phyloP scores from a whole-genome alignment of 2,888 invertebrate genomes.

The Phyto melanocephala region DNA sequence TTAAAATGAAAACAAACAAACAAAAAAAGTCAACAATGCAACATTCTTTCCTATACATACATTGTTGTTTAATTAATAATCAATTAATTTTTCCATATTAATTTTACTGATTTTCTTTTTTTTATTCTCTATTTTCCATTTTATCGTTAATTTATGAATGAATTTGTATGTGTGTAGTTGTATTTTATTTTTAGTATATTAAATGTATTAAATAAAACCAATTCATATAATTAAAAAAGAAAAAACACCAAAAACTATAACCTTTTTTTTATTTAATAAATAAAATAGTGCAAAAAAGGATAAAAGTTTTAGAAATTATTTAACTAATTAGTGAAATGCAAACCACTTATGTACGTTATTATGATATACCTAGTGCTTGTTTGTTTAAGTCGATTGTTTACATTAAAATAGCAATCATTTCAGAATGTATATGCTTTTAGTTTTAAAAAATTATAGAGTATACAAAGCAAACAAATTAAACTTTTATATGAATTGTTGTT shows the following conservation, averaged over 20 bases:
- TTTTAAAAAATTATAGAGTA: too few relatives aligned
- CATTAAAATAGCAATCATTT: too few relatives aligned
- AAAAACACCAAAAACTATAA: slow-evolving; percentile 5
- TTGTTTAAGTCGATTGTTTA: too few relatives aligned
- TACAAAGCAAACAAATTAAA: too few relatives aligned
- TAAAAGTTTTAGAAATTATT: slow-evolving; percentile 2
- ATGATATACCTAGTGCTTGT: background rate
- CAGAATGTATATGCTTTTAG: too few relatives aligned
- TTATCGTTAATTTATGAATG: slow-evolving; percentile 56
- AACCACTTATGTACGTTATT: background rate
- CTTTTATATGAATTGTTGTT: too few relatives aligned
- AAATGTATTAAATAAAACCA: slow-evolving; percentile 54
- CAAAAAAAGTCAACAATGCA: slow-evolving; percentile 1
- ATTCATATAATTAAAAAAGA: slow-evolving; percentile 41
- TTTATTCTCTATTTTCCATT: background rate
- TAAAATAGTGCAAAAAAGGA: background rate
- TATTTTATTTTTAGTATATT: slow-evolving; percentile 47
- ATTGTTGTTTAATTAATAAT: slow-evolving; percentile 48
- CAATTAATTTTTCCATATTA: slow-evolving; percentile 25
- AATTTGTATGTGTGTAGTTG: slow-evolving; percentile 53
- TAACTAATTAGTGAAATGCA: background rate
- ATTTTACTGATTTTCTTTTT: background rate
- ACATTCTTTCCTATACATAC: background rate
- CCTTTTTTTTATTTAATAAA: background rate
- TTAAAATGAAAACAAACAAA: background rate